phyloP scores from a whole-genome alignment of 2,888 invertebrate genomes.

The Andricus curvator region DNA sequence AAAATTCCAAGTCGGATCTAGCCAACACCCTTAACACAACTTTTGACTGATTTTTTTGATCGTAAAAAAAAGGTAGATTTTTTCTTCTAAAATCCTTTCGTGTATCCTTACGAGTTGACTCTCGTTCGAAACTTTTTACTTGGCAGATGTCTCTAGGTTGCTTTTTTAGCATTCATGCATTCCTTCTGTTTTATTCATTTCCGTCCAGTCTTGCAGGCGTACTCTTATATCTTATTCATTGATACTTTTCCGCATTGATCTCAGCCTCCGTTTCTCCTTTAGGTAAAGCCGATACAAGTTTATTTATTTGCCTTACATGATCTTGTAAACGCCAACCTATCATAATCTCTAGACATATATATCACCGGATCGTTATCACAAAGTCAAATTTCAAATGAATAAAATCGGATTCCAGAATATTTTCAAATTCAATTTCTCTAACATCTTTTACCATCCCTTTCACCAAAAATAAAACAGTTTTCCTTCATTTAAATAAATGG shows the following conservation, averaged over 20 bases:
- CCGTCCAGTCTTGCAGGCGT: constrained; percentile 53
- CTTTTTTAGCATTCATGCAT: constrained; percentile 55
- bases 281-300: constrained; percentile 7
- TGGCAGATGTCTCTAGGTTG: constrained; percentile 42
- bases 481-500: too few relatives aligned
- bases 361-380: not conserved
- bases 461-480: too few relatives aligned
- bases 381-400: not conserved
- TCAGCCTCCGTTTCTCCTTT: constrained; percentile 15
- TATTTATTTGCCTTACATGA: constrained; percentile 29
- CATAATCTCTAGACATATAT: not conserved
- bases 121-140: constrained; percentile 46
- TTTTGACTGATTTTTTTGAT: not conserved
- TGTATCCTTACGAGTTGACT: constrained; percentile 48
- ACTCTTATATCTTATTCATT: constrained; percentile 58
- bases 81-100: constrained; percentile 24
- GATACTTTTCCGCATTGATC: constrained; percentile 56
- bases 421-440: not conserved
- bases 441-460: too few relatives aligned
- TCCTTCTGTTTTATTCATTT: constrained; percentile 60
- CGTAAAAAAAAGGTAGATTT: not conserved
- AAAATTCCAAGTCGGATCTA: too few relatives aligned
- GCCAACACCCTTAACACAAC: too few relatives aligned
- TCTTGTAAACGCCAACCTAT: constrained; percentile 22
- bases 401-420: not conserved